Evolutionary conservation across 2,113 vertebrate genomes (phyloP).

Genomic region (Lanius collurio): DNA sequence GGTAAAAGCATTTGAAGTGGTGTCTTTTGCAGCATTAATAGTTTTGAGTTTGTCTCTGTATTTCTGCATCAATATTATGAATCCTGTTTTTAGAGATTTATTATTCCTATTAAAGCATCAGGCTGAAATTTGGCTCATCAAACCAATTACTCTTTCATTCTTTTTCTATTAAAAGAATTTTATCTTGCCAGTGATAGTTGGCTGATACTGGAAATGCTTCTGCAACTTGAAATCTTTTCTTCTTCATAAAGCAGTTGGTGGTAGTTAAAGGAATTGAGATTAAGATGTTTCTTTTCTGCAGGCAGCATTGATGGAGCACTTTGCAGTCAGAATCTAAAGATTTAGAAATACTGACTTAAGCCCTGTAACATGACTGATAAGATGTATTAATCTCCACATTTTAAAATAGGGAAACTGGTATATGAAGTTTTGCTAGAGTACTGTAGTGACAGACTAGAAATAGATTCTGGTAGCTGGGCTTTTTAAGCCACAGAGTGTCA

Average conservation of each 20-base stretch:
- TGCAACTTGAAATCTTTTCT: background rate
- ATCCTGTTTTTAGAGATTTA: slow-evolving; percentile 13
- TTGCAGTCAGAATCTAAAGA: background rate
- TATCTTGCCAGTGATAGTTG: background rate
- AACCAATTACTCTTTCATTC: background rate
- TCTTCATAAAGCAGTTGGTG: background rate
- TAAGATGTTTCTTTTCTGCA: background rate
- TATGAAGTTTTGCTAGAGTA: background rate
- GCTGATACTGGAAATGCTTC: background rate
- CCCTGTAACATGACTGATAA: background rate
- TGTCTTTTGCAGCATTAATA: slow-evolving; percentile 33
- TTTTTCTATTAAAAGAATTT: background rate
- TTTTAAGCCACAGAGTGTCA: background rate
- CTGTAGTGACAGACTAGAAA: background rate
- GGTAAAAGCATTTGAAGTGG: slow-evolving; percentile 55
- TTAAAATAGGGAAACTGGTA: background rate
- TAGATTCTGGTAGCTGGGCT: background rate
- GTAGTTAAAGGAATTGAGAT: background rate
- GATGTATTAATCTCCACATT: background rate
- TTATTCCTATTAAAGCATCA: background rate
- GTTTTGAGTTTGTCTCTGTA: background rate
- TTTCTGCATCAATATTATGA: slow-evolving; percentile 42
- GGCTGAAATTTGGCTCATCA: background rate
- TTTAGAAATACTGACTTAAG: background rate
- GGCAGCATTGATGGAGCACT: background rate